These are phyloP conservation scores for Metellina segmentata DNA, from an alignment of 2,888 invertebrate genomes.

Conservation along the genomic window DNA sequence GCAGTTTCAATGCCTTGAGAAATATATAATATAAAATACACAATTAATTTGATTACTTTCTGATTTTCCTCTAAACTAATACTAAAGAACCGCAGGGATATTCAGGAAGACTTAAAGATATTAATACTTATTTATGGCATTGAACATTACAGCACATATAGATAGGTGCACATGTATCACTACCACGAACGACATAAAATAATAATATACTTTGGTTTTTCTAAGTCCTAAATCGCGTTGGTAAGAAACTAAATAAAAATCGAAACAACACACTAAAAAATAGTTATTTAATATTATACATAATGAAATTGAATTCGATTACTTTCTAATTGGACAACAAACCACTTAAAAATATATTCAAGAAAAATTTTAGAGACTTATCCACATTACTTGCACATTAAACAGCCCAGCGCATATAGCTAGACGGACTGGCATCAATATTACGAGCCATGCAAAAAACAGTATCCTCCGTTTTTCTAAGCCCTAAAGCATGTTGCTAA, in stretches of 20 bases:
- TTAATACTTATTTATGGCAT: background rate
- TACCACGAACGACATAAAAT: no score
- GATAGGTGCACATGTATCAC: background rate
- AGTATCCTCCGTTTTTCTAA: background rate
- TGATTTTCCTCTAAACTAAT: background rate
- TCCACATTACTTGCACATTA: background rate
- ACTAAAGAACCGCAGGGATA: slow-evolving; percentile 28
- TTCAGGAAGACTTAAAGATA: no score
- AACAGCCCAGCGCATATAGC: background rate
- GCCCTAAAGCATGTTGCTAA: background rate
- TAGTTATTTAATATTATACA: slow-evolving; percentile 35
- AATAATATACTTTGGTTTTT: background rate
- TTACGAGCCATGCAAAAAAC: background rate
- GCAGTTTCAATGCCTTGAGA: no score
- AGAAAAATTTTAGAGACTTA: background rate
- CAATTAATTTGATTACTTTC: no score
- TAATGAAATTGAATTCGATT: background rate
- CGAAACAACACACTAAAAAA: slow-evolving; percentile 28
- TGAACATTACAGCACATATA: background rate
- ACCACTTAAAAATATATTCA: background rate
- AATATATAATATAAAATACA: no score
- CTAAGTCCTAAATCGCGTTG: background rate
- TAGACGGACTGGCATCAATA: background rate
- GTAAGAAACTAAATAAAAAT: slow-evolving; percentile 36
- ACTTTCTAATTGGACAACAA: background rate